Conservation (phyloP, 2,888 invertebrate species). For the Trimorus sp. region DNA sequence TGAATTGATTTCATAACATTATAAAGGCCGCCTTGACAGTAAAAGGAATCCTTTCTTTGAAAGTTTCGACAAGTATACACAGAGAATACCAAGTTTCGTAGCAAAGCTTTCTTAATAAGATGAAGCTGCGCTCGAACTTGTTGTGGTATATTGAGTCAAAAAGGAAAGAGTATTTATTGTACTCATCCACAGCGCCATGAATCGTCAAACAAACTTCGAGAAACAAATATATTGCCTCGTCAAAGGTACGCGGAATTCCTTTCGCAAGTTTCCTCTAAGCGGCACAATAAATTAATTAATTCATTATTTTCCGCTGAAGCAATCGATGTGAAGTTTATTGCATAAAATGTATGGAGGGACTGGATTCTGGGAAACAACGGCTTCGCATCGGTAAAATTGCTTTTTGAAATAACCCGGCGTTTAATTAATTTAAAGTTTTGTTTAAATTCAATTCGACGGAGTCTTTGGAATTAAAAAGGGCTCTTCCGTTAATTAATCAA, state of each 20-base stretch:
- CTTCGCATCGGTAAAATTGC: conserved; percentile 13
- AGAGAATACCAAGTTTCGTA: conserved; percentile 43
- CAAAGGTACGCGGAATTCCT: conserved; percentile 47
- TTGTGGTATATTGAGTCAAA: conserved; percentile 52
- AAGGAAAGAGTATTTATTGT: conserved; percentile 55
- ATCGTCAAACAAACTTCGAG: conserved; percentile 55
- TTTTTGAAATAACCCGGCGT: conserved; percentile 23
- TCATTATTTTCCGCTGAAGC: conserved; percentile 38
- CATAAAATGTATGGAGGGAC: conserved; percentile 19
- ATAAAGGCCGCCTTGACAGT: conserved; percentile 38
- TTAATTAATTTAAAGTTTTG: conserved; percentile 32
- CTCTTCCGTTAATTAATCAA: conserved; percentile 12
- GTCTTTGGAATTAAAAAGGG: not conserved
- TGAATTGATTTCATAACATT: conserved; percentile 55
- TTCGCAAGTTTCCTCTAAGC: conserved; percentile 19
- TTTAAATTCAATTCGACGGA: not conserved
- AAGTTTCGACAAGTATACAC: conserved; percentile 47
- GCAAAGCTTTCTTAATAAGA: conserved; percentile 54
- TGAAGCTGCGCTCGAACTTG: conserved; percentile 43
- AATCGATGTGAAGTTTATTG: conserved; percentile 32
- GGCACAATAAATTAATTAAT: conserved; percentile 46
- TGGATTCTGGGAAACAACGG: conserved; percentile 15
- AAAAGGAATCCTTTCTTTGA: conserved; percentile 52
- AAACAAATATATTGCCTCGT: conserved; percentile 51
- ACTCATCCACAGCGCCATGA: conserved; percentile 42